Percentiles rank a stretch among this genome's conserved stretches.
phyloP scores from a whole-genome alignment of 2,113 vertebrate species.

The Channa argus region DNA sequence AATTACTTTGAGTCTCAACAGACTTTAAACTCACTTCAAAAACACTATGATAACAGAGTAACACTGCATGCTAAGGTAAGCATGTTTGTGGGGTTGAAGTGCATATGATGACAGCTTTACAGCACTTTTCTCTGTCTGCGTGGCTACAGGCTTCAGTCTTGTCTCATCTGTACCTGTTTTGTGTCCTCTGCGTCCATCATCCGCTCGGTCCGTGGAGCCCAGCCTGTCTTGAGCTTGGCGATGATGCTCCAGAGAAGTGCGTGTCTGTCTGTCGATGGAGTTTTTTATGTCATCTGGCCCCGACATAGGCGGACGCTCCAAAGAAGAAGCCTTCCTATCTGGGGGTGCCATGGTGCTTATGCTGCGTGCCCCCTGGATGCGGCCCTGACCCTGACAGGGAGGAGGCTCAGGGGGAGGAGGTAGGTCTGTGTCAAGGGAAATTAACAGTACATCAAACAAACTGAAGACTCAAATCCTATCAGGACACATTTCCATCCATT shows the following conservation, averaged over 20 bases:
- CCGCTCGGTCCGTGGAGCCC: constrained; percentile 89
- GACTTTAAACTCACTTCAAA: not conserved
- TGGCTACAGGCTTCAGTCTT: not conserved
- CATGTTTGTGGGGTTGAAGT: not conserved
- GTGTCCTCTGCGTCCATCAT: constrained; percentile 89
- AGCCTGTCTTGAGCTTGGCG: constrained; percentile 93
- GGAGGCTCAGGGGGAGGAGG: constrained; percentile 99
- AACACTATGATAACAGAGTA: too few species aligned
- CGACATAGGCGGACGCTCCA: constrained; percentile 91
- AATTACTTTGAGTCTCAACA: not conserved
- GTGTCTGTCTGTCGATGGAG: constrained; percentile 90
- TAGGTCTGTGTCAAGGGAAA: constrained; percentile 86
- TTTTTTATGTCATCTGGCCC: constrained; percentile 90
- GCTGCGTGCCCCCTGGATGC: constrained; percentile 87
- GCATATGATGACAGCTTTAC: not conserved
- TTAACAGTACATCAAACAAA: constrained; percentile 12
- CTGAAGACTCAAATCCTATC: not conserved
- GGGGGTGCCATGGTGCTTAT: constrained; percentile 81
- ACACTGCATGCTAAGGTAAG: not conserved
- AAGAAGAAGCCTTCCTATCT: constrained; percentile 93
- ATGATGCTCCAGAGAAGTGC: constrained; percentile 92
- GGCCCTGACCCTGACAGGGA: constrained; percentile 91
- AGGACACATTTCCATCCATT: not conserved
- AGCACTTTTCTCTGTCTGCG: too few species aligned
- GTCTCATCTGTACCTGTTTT: constrained; percentile 84